These are phyloP conservation scores for Hecatera dysodea DNA, from an alignment of 2,888 invertebrate genomes.

Conservation along the genomic window DNA sequence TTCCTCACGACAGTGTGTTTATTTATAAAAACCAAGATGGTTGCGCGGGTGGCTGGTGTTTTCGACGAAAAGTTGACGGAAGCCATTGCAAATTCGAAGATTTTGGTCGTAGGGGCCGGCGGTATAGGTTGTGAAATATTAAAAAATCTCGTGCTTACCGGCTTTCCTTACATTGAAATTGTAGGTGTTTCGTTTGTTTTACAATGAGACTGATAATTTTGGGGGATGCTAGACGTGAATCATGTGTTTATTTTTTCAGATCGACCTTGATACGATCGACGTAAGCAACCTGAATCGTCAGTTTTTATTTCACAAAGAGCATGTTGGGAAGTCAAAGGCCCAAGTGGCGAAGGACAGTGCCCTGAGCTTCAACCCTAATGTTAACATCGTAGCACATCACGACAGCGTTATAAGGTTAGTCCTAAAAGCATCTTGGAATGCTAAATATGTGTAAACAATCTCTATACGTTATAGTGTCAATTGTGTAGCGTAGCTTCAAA, in stretches of 20 bases:
- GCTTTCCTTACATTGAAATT: conserved; percentile 98
- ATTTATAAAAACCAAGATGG: conserved; percentile 88
- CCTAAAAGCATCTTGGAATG: not conserved
- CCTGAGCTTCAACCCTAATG: conserved; percentile 96
- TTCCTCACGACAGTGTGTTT: conserved; percentile 53
- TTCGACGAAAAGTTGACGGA: conserved; percentile 92
- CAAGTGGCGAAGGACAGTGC: conserved; percentile 97
- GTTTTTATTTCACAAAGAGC: conserved; percentile 99
- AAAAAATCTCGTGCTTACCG: conserved; percentile 98
- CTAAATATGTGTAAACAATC: conserved; percentile 33
- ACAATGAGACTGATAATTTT: conserved; percentile 13
- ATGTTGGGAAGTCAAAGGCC: conserved; percentile 99
- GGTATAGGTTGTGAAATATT: conserved; percentile 99
- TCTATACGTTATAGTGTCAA: conserved; percentile 1
- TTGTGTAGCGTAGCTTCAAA: conserved; percentile 19
- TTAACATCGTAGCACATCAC: conserved; percentile 97
- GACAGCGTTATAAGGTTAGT: conserved; percentile 97
- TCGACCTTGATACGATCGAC: conserved; percentile 99
- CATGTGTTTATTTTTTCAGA: conserved; percentile 91
- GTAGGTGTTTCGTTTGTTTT: conserved; percentile 91
- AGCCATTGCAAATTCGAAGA: conserved; percentile 93
- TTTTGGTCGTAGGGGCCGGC: conserved; percentile 98
- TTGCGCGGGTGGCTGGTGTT: conserved; percentile 92
- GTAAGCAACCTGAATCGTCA: conserved; percentile 99
- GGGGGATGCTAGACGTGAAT: conserved; percentile 6